Evolutionary conservation across 2,888 invertebrate genomes (phyloP).

Genomic region (Erebia palarica): DNA sequence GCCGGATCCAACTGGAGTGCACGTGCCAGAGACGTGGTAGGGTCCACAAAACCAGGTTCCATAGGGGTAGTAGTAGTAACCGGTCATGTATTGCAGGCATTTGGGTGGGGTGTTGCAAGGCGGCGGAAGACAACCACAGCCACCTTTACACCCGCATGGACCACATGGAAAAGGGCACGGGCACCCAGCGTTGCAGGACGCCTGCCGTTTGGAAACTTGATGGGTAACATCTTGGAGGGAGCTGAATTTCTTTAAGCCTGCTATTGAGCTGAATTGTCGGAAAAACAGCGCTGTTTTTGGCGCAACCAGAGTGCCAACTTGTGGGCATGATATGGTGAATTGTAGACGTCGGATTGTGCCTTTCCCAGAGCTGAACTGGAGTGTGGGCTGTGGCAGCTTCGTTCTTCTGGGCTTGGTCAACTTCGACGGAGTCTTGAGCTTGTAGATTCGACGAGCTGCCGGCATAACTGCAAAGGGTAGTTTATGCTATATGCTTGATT

Average conservation of each 20-base stretch:
- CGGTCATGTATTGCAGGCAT: conserved; percentile 69
- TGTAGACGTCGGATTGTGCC: conserved; percentile 42
- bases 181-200: conserved; percentile 43
- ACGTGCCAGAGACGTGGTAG: conserved; percentile 61
- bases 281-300: neutral
- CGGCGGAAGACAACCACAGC: conserved; percentile 60
- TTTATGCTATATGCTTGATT: conserved; percentile 57
- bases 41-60: conserved; percentile 73
- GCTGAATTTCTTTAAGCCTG: neutral
- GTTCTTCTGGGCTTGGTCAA: conserved; percentile 48
- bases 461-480: conserved; percentile 68
- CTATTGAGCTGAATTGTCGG: neutral
- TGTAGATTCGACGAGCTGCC: conserved; percentile 54
- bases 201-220: conserved; percentile 42
- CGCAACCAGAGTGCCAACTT: conserved; percentile 10
- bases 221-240: neutral
- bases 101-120: conserved; percentile 61
- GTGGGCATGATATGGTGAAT: conserved; percentile 57
- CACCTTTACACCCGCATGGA: conserved; percentile 50
- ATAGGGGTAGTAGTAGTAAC: conserved; percentile 72
- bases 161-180: conserved; percentile 52
- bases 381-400: conserved; percentile 44
- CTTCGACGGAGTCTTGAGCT: conserved; percentile 46
- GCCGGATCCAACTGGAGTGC: conserved; percentile 48
- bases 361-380: conserved; percentile 36